Base-by-base conservation (phyloP, 2,797 vertebrate species). In the Kryptolebias ocellatus region DNA sequence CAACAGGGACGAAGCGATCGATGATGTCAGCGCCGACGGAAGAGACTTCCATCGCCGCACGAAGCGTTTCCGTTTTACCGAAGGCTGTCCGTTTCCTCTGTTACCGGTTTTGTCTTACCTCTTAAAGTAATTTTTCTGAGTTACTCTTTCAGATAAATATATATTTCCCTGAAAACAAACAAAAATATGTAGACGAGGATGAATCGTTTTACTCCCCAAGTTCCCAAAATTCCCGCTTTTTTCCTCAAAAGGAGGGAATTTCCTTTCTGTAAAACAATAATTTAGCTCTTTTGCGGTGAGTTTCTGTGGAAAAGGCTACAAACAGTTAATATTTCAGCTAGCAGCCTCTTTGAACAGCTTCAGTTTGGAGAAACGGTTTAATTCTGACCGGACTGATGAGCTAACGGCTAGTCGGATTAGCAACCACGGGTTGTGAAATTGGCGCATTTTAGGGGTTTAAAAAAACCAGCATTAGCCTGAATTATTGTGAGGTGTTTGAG, bases 31-130 rank as follows among this genome's bases (percentile, higher is more conserved):
- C 0, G 1, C 15, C 20, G 65, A 52, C 2, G 67, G 71, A 76
- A 60, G 76, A 73, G 78, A 31, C 37, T 67, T 67, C 61, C 73
- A 62, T 44, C 2, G 53, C 76, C 73, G 53, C 75, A 78, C 1
- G 72, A 77, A 67, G 62, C 83, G 62, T 78, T 73, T 59, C 61
- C 61, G 1, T 12, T 37, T 28, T 10, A 52, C 64, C 64, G 24
- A 37, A 67, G 58, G 80, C 81, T 55, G 79, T 78, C 83, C 84
- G 79, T 72, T 61, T 76, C 72, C 64, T 76, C 45, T 70, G 64
- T 68, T 68, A 51, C 70, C 64, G 59, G 55, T 53, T 69, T 6
- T 44, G 45, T 77, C 44, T 73, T 58, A 46, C 59, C 56, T 50
- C 12, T 44, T 74, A 60, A 55, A 63, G 66, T n/a, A 16, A 66